phyloP scores from a whole-genome alignment of 2,797 vertebrate species.

The Paramormyrops hopkinsi region DNA sequence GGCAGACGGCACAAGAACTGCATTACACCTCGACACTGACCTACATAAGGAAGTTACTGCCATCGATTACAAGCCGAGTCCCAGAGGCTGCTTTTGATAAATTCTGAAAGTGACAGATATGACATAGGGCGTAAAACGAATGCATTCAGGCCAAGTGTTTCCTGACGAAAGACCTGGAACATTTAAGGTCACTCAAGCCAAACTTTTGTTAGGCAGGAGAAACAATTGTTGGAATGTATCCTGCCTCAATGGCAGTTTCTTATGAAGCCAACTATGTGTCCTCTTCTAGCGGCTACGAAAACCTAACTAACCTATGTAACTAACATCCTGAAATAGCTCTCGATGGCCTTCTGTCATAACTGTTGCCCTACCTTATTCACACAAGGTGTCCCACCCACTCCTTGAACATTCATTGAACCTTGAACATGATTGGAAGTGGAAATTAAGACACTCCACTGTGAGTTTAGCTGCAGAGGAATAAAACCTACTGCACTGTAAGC shows the following conservation, averaged over 20 bases:
- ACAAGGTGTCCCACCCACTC: neutral
- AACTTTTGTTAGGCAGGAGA: neutral
- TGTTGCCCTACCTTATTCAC: neutral
- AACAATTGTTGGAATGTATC: neutral
- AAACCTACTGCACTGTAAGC: neutral
- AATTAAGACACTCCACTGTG: neutral
- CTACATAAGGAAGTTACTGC: conserved; percentile 23
- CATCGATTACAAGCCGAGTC: conserved; percentile 43
- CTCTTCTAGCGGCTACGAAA: neutral
- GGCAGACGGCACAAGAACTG: neutral
- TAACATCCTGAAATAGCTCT: neutral
- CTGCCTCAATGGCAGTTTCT: neutral
- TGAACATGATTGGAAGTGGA: neutral
- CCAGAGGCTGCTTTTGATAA: conserved; percentile 26
- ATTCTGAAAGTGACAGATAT: conserved; percentile 12
- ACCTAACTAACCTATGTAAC: conserved; percentile 17
- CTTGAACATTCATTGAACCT: neutral
- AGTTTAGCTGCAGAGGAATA: neutral
- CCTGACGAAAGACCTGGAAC: neutral
- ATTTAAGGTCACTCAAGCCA: too few relatives aligned
- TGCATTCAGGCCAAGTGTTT: neutral
- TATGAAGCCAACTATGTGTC: neutral
- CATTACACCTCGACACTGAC: conserved; percentile 28
- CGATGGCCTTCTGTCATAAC: too few relatives aligned
- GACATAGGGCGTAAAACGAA: conserved; percentile 15